Percentiles rank a stretch among this genome's conserved stretches.
Conservation (phyloP, 2,113 vertebrate species). For the Dascyllus trimaculatus region DNA sequence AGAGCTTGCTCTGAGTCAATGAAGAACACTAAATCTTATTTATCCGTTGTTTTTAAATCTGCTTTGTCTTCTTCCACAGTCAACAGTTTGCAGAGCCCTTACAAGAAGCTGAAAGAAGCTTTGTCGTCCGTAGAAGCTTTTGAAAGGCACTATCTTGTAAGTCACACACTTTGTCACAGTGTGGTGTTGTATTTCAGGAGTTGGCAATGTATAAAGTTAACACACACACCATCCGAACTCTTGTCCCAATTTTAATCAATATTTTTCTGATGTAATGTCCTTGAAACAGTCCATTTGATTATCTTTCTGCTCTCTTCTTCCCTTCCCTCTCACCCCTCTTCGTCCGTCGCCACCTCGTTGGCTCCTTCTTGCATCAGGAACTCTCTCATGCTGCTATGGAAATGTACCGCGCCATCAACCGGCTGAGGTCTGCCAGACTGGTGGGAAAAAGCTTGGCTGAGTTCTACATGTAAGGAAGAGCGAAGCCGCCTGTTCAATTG, state of each 20-base stretch:
- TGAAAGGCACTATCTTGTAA: slow-evolving; percentile 98
- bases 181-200: slow-evolving; percentile 7
- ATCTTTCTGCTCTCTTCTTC: slow-evolving; percentile 17
- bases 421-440: slow-evolving; percentile 92
- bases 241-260: neutral
- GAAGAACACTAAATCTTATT: neutral
- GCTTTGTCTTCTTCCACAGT: slow-evolving; percentile 80
- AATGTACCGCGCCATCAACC: slow-evolving; percentile 93
- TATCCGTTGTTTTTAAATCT: neutral
- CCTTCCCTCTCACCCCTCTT: neutral
- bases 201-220: slow-evolving; percentile 5
- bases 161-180: slow-evolving; percentile 49
- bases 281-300: slow-evolving; percentile 20
- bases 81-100: slow-evolving; percentile 94
- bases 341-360: neutral
- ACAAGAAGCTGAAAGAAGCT: slow-evolving; percentile 98
- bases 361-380: slow-evolving; percentile 84
- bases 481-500: neutral
- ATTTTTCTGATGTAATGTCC: slow-evolving; percentile 32
- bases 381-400: slow-evolving; percentile 95
- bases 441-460: slow-evolving; percentile 97
- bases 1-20: neutral
- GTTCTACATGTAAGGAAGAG: slow-evolving; percentile 93
- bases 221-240: slow-evolving; percentile 1
- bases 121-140: slow-evolving; percentile 97